Evolutionary conservation across 2,888 invertebrate species (phyloP), one percentile per base, ranked within the genome.

Genomic region (Fragum sueziense): DNA sequence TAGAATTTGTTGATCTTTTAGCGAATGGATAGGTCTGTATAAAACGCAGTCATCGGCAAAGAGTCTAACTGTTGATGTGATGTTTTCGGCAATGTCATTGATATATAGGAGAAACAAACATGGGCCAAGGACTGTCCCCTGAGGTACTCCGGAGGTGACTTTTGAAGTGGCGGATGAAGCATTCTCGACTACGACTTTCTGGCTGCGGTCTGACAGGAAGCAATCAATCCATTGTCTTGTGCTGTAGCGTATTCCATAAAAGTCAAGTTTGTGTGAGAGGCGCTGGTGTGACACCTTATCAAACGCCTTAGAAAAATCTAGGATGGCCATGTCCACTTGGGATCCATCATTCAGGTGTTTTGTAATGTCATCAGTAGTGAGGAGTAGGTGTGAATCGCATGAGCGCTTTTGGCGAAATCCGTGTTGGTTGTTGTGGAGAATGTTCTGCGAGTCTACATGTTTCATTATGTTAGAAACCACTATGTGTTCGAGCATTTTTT

Each of bases 51-150:
- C 47, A 41, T 41, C 67, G 1, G 67, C 67, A 27, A 41, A 41
- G 2, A 41, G 7, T 25, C 67, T 29, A 20, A 65, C 65, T 1
- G 70, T 61, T 29, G 77, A 77, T 59, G n/a, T 52, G 20, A 22
- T 52, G 52, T 52, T 52, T 6, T n/a, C 4, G 20, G 52, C 52
- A 33, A 72, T 77, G 31, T 77, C 72, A 29, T 72, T 77, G 7
- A 77, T 76, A 65, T 22, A 76, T 14, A 72, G 29, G 4, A 71
- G 59, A 51, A 71, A 72, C 11, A 62, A 51, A 37, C 59, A 59
- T n/a, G n/a, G 11, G 7, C 69, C 69, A 4, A 74, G 59, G 4
- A 69, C 69, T 22, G 61, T 57, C 3, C 74, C 68, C 41, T 74
- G 69, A 1, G 47, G 68, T 14, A 57, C 68, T 3, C 69, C 68